Percentiles rank a stretch among this genome's conserved stretches.
Conservation (phyloP, 2,797 vertebrate species). For the Melanotaenia trifasciata region DNA sequence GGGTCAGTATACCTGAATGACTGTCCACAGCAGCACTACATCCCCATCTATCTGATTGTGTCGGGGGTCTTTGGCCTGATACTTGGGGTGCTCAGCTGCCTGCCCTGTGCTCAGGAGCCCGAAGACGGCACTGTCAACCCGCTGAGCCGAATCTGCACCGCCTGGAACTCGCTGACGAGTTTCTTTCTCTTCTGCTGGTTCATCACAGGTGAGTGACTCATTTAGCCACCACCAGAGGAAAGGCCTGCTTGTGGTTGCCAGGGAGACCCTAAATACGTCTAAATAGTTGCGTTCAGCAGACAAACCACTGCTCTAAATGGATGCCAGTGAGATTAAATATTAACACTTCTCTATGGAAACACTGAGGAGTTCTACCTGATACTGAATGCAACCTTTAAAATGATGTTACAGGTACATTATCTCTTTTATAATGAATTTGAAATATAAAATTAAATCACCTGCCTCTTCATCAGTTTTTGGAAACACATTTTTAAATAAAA, state of each 20-base stretch:
- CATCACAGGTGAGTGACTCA: constrained; percentile 72
- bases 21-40: constrained; percentile 76
- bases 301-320: neutral
- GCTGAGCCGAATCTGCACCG: neutral
- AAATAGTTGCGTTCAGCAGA: neutral
- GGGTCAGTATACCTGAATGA: constrained; percentile 71
- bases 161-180: constrained; percentile 63
- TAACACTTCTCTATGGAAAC: neutral
- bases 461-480: too few species aligned
- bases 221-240: neutral
- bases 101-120: constrained; percentile 48
- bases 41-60: constrained; percentile 83
- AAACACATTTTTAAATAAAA: too few species aligned
- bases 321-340: neutral
- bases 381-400: neutral
- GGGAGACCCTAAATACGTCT: neutral
- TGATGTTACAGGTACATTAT: too few species aligned
- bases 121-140: constrained; percentile 6
- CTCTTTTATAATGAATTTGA: too few species aligned
- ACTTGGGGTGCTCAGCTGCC: constrained; percentile 58
- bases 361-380: neutral
- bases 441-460: too few species aligned
- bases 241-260: neutral
- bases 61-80: constrained; percentile 65
- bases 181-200: constrained; percentile 79